Conservation (phyloP, 1,140 invertebrate species). For the Drosophila chauvacae region DNA sequence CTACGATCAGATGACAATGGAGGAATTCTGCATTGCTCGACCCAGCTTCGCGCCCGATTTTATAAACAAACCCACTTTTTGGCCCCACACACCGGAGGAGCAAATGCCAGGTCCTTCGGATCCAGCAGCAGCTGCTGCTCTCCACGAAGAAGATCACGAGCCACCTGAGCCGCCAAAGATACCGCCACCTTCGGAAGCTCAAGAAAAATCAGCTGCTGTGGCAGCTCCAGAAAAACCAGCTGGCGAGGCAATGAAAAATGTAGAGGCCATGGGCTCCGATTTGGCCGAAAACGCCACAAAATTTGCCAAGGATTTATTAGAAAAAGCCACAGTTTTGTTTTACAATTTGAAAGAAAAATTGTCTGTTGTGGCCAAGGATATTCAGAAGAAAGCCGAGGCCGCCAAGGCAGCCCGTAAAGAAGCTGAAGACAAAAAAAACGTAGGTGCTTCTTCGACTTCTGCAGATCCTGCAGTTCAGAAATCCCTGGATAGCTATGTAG, state of each 20-base stretch:
- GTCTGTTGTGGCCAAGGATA: constrained; percentile 6
- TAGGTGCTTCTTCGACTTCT: not conserved
- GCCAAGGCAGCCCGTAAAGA: constrained; percentile 10
- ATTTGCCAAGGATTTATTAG: constrained; percentile 16
- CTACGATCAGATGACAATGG: constrained; percentile 93
- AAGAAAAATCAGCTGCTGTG: not conserved
- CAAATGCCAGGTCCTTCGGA: constrained; percentile 74
- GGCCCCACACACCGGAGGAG: constrained; percentile 89
- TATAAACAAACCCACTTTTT: constrained; percentile 90
- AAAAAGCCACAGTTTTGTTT: constrained; percentile 13
- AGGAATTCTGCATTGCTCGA: constrained; percentile 90
- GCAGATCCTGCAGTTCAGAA: not conserved
- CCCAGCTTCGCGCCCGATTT: constrained; percentile 89
- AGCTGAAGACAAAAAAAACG: not conserved
- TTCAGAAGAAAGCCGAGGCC: constrained; percentile 16
- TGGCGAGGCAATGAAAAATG: not conserved
- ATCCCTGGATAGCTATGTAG: not conserved
- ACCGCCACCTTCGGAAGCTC: not conserved
- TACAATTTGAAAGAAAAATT: constrained; percentile 15
- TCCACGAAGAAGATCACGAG: constrained; percentile 18
- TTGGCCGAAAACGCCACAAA: constrained; percentile 27
- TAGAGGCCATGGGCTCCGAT: constrained; percentile 9
- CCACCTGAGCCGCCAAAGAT: constrained; percentile 23
- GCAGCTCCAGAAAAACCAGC: not conserved
- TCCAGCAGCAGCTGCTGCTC: constrained; percentile 17